Evolutionary conservation across 1,140 invertebrate species (phyloP), one percentile per base, ranked within the genome.

Genomic region (Ganaspis sp.): DNA sequence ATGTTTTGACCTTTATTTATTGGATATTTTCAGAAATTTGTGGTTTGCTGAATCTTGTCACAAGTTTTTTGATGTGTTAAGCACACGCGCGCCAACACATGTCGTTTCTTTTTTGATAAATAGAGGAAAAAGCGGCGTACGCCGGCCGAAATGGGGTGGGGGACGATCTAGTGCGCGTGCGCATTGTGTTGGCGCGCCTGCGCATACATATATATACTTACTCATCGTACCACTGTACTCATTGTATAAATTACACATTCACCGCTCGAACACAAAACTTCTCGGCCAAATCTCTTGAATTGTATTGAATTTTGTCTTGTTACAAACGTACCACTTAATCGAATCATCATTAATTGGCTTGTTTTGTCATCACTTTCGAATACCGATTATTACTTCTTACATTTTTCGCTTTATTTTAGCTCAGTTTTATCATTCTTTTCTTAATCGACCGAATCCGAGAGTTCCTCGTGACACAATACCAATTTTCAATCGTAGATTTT

Each of bases 181-280:
- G 49, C 70, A 77, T 80, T 80, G 82, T 81, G 73, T 76, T 81
- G 76, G 79, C 76, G 74, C 82, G 75, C 34, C 69, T 81, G 79
- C 73, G 64, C 77, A 75, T 76, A 76, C 75, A 84, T 77, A 81
- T 81, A 78, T 81, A 78, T 78, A 79, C 45, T 69, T 15, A 81
- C 79, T 88, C 87, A 90, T 89, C 78, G 88, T 91, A 89, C 88
- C 88, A 89, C 87, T 89, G 84, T 90, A 90, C 88, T 90, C 89
- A 91, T 91, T 91, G 90, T 91, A 91, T 91, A 90, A 91, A 90
- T 91, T 89, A 91, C 90, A 91, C 89, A 90, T 89, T 91, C 88
- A 90, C 87, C 86, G 86, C 86, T 89, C 84, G 85, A 89, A 87
- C 85, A 85, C 84, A 76, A 87, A 58, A 49, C n/a, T 49, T 86